Evolutionary conservation across 1,140 invertebrate genomes (phyloP).

Genomic region (Oryctes rhinoceros): DNA sequence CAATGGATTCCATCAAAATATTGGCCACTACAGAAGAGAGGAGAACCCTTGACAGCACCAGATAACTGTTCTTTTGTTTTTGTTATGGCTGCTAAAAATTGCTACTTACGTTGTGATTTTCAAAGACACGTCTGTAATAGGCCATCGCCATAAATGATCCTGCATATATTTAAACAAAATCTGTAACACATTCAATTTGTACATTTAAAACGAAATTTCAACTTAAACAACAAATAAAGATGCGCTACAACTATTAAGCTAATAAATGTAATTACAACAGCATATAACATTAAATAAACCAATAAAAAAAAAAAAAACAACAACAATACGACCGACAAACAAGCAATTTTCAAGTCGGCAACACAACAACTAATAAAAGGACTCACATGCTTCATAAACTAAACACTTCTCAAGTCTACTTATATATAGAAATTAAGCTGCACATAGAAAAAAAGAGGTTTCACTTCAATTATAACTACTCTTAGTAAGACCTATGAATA

Average conservation of each 20-base stretch:
- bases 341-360: background rate
- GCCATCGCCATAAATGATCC: too few relatives aligned
- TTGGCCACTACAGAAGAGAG: too few relatives aligned
- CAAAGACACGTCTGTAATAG: too few relatives aligned
- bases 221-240: background rate
- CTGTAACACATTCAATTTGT: background rate
- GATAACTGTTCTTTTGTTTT: too few relatives aligned
- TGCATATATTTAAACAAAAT: background rate
- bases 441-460: background rate
- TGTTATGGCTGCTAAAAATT: too few relatives aligned
- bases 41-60: too few relatives aligned
- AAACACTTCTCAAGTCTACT: background rate
- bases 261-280: background rate
- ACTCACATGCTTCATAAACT: background rate
- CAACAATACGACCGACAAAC: background rate
- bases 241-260: background rate
- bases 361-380: background rate
- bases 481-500: background rate
- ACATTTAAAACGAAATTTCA: background rate
- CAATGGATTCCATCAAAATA: too few relatives aligned
- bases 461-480: background rate
- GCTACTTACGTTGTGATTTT: too few relatives aligned
- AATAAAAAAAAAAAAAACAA: background rate
- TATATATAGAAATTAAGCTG: background rate
- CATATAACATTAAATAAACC: background rate